Evolutionary conservation across 2,888 invertebrate species (phyloP).

Genomic region (Barypeithes pellucidus): DNA sequence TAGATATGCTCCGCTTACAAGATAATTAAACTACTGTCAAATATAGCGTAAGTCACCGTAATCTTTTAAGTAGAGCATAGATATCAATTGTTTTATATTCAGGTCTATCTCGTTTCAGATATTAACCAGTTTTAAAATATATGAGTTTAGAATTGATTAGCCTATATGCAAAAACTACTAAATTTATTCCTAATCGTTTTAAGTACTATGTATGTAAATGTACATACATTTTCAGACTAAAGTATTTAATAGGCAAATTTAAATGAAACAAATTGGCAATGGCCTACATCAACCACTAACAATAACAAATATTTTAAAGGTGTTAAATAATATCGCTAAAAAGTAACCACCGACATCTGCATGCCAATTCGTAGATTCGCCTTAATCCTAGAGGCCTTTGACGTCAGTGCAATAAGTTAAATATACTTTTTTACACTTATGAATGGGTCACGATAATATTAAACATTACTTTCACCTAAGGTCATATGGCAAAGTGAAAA

Average conservation of each 20-base stretch:
- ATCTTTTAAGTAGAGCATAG: too few relatives aligned
- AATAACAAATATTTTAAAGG: constrained; percentile 19
- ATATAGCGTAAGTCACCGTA: too few relatives aligned
- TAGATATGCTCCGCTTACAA: too few relatives aligned
- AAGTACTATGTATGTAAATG: neutral
- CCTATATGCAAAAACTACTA: too few relatives aligned
- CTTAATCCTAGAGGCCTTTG: neutral
- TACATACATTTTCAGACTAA: neutral
- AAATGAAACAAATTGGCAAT: constrained; percentile 11
- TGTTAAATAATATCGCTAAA: constrained; percentile 14
- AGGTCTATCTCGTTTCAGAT: too few relatives aligned
- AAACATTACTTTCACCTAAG: constrained; percentile 20
- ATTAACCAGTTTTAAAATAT: too few relatives aligned
- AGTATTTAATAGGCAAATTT: constrained; percentile 6
- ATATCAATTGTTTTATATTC: too few relatives aligned
- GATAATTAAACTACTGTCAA: too few relatives aligned
- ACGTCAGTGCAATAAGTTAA: constrained; percentile 31
- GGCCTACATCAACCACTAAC: constrained; percentile 7
- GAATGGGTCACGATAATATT: constrained; percentile 19
- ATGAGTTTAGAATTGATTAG: too few relatives aligned
- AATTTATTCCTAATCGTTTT: too few relatives aligned
- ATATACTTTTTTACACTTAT: constrained; percentile 30
- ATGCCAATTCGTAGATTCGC: constrained; percentile 6
- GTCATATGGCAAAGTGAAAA: constrained; percentile 11
- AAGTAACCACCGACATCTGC: constrained; percentile 12